phyloP scores from a whole-genome alignment of 2,113 vertebrate species.

The Nyctereutes procyonoides region DNA sequence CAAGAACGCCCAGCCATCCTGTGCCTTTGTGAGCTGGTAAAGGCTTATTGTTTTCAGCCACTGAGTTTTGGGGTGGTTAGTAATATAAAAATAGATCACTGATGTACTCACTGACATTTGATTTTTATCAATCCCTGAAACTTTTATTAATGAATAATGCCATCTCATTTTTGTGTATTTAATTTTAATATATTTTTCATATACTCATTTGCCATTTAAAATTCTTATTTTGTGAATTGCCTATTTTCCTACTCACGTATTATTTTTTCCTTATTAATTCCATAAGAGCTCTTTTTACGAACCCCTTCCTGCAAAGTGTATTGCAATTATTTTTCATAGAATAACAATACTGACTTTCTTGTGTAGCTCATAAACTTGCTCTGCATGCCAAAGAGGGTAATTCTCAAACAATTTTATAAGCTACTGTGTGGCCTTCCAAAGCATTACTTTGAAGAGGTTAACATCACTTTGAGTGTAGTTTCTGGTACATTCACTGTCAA shows the following conservation, averaged over 20 bases:
- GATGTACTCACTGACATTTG: background rate
- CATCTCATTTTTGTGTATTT: background rate
- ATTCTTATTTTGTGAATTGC: background rate
- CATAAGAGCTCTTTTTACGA: conserved; percentile 13
- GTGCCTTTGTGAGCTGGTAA: background rate
- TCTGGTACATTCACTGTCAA: background rate
- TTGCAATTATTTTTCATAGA: background rate
- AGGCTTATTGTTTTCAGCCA: background rate
- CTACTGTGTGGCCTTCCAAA: background rate
- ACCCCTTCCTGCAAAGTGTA: background rate
- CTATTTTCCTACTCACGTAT: background rate
- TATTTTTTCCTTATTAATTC: conserved; percentile 49
- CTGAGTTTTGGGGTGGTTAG: background rate
- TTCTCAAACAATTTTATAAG: background rate
- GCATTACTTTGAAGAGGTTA: background rate
- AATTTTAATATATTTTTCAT: conserved; percentile 15
- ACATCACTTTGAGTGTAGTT: background rate
- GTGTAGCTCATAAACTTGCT: background rate
- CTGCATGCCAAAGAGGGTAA: background rate
- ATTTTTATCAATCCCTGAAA: background rate
- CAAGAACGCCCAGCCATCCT: background rate
- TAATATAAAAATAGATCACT: background rate
- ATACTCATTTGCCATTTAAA: conserved; percentile 22
- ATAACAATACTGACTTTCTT: background rate
- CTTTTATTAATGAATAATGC: conserved; percentile 10